These are phyloP conservation scores for Megathymus violae DNA, from an alignment of 1,140 invertebrate genomes.

Conservation along the genomic window DNA sequence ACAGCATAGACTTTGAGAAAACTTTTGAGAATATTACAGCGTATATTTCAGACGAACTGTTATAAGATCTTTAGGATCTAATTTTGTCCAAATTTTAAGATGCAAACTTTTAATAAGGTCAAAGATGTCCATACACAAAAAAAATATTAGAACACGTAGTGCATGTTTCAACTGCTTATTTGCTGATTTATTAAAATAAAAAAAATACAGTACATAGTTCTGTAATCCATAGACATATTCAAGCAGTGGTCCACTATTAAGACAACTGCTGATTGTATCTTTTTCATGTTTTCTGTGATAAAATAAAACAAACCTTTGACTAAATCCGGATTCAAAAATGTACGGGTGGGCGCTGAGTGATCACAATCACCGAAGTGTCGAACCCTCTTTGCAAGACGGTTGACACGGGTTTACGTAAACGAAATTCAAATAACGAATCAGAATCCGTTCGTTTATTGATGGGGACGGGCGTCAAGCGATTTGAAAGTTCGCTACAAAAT, in stretches of 20 bases:
- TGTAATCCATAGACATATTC: background rate
- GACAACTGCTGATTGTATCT: slow-evolving; percentile 7
- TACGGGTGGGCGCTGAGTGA: slow-evolving; percentile 27
- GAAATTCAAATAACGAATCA: slow-evolving; percentile 39
- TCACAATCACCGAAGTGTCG: slow-evolving; percentile 44
- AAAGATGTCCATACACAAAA: no score
- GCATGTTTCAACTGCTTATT: no score
- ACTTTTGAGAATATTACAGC: no score
- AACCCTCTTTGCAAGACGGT: slow-evolving; percentile 38
- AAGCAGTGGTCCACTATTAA: background rate
- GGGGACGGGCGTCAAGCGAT: background rate
- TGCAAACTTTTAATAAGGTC: no score
- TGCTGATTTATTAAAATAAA: no score
- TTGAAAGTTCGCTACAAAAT: background rate
- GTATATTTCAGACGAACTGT: no score
- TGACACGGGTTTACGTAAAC: slow-evolving; percentile 37
- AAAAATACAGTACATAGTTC: no score
- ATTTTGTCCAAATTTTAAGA: no score
- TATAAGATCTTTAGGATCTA: no score
- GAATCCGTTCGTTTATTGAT: slow-evolving; percentile 16
- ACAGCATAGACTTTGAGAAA: no score
- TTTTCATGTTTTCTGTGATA: slow-evolving; percentile 2
- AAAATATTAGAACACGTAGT: no score
- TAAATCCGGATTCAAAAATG: slow-evolving; percentile 31
- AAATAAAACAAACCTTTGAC: slow-evolving; percentile 23